Base-by-base conservation (phyloP, 2,888 invertebrate species). In the Leucophenga maculata region DNA sequence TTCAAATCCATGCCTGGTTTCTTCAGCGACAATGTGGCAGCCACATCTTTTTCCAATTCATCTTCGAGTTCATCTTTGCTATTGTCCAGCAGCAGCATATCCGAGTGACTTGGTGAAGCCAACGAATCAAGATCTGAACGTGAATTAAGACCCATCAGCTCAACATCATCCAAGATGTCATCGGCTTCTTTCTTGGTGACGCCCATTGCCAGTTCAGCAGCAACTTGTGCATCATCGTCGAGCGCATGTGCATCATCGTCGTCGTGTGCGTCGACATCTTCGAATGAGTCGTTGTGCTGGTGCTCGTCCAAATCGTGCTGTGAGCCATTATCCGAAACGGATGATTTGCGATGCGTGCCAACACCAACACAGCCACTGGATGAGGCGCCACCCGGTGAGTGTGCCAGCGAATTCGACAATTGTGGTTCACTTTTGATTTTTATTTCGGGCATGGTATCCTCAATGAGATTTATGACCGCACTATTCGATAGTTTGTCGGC, bases 1-100 rank as follows among this genome's bases (percentile, higher is more conserved):
- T 97, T 97, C 85, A 95, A 93, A 88, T 96, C 96, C 75, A 93
- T 91, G 78, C 93, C 94, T 68, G 91, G 86, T 74, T 90, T 90
- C 77, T 91, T 91, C 48, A 91, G 90, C 65, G 89, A 89, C 54
- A 55, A 68, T 18, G 68, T 54, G 66, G 69, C 72, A 39, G 90
- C 88, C 70, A 91, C 89, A 76, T 92, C 92, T 80, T 91, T 90
- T 85, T 91, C 90, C 86, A 90, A 90, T 78, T 91, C 92, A 83
- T 91, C 91, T 84, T 92, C 92, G 71, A 93, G 91, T 86, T 93
- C 92, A 78, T 92, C 91, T 87, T 93, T 93, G 82, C 92, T 92
- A 79, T 91, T 91, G 78, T 91, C 90, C 65, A 86, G 76, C 69
- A 87, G 72, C 85, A 87, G 78, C 84, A 91, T 89, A 77, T 91